Percentiles rank a stretch among this genome's conserved stretches.
Evolutionary conservation across 1,140 invertebrate species (phyloP).

Genomic region (Babylonia areolata): DNA sequence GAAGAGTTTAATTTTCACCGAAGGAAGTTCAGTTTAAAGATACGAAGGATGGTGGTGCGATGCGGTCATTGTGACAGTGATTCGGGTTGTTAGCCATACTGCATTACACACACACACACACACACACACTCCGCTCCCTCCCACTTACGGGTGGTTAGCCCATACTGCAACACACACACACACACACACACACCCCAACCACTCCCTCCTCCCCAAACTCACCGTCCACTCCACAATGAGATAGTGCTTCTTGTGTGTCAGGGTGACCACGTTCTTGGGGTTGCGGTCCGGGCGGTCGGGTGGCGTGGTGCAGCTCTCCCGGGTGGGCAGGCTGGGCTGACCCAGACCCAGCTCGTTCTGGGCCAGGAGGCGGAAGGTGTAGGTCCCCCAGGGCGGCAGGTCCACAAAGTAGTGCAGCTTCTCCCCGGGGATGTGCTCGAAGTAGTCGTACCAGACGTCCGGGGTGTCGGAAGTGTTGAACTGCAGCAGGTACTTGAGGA

Average conservation of each 20-base stretch:
- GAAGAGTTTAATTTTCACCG: no score
- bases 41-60: no score
- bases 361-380: conserved; percentile 90
- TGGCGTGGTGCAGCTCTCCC: conserved; percentile 87
- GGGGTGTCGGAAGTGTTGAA: conserved; percentile 96
- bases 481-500: conserved; percentile 92
- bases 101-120: no score
- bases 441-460: conserved; percentile 86
- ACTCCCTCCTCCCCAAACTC: conserved; percentile 75
- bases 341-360: conserved; percentile 95
- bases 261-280: conserved; percentile 94
- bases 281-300: conserved; percentile 95
- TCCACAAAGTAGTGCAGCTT: conserved; percentile 54
- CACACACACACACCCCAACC: no score
- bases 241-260: conserved; percentile 92
- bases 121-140: no score
- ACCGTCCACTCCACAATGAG: conserved; percentile 96
- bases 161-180: no score
- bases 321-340: conserved; percentile 86
- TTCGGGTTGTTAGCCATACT: no score
- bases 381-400: conserved; percentile 67
- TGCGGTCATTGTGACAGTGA: no score
- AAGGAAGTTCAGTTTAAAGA: no score
- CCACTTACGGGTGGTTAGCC: no score
- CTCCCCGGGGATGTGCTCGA: conserved; percentile 57